Conservation (phyloP, 64 coral and sea anemone species). For the Catalaphyllia jardinei region DNA sequence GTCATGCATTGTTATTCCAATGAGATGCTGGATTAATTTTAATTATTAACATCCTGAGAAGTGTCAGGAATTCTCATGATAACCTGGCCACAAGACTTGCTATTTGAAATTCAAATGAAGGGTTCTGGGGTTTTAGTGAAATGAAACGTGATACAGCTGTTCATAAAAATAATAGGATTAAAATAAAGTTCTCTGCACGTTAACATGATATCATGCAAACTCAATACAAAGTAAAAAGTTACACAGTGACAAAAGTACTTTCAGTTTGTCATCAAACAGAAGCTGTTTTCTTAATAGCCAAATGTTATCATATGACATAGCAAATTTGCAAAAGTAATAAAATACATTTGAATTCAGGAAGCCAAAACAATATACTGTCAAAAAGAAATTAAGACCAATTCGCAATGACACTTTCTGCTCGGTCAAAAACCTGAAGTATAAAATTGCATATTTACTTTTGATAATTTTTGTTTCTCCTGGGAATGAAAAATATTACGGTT, state of each 20-base stretch:
- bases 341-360: constrained; percentile 17
- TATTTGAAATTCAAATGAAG: constrained; percentile 36
- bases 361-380: neutral
- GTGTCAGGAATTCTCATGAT: constrained; percentile 43
- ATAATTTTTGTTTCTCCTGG: neutral
- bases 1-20: constrained; percentile 19
- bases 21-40: constrained; percentile 21
- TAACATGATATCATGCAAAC: neutral
- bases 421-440: neutral
- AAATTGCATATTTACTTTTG: constrained; percentile 7
- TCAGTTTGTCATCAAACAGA: neutral
- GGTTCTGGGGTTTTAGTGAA: constrained; percentile 9
- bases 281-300: neutral
- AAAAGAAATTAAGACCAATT: constrained; percentile 6
- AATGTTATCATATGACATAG: neutral
- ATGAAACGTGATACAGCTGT: constrained; percentile 34
- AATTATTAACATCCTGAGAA: constrained; percentile 39
- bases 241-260: neutral
- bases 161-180: neutral
- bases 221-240: neutral
- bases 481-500: neutral
- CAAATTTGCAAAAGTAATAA: constrained; percentile 1
- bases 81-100: constrained; percentile 16
- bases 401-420: neutral
- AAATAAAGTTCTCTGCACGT: neutral